Conservation (phyloP, 2,113 vertebrate genomes). For the human (Homo sapiens) region DNA sequence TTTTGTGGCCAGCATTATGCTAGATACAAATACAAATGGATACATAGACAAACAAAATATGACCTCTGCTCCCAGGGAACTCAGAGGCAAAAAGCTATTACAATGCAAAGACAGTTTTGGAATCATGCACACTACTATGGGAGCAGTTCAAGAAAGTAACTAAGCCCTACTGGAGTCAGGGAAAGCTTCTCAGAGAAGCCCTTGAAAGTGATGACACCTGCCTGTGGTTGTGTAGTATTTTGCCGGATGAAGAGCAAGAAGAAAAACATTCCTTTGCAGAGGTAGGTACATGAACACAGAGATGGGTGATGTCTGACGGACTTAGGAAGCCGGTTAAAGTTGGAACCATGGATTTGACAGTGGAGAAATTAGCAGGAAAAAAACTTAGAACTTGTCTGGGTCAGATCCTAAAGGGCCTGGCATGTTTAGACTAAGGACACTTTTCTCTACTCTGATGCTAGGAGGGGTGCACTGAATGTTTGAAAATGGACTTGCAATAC, state of each 20-base stretch:
- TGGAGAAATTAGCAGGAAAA: background rate
- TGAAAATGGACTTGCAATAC: background rate
- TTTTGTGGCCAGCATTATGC: background rate
- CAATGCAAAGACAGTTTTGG: background rate
- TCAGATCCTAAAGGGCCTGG: background rate
- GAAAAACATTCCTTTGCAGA: background rate
- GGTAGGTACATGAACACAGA: background rate
- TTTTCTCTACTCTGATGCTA: background rate
- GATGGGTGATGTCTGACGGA: background rate
- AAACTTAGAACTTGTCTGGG: background rate
- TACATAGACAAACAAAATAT: background rate
- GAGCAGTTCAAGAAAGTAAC: background rate
- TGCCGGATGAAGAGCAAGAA: background rate
- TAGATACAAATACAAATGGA: background rate
- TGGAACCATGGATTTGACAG: background rate
- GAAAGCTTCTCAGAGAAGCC: background rate
- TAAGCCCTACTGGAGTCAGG: background rate
- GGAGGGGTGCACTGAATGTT: background rate
- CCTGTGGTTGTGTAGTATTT: background rate
- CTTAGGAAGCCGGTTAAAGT: background rate
- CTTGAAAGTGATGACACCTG: background rate
- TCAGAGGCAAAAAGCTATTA: background rate
- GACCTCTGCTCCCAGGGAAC: background rate
- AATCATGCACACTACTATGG: background rate
- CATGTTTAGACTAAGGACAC: background rate